Base-by-base conservation (phyloP, 2,888 invertebrate species). In the Drosophila engyochracea region DNA sequence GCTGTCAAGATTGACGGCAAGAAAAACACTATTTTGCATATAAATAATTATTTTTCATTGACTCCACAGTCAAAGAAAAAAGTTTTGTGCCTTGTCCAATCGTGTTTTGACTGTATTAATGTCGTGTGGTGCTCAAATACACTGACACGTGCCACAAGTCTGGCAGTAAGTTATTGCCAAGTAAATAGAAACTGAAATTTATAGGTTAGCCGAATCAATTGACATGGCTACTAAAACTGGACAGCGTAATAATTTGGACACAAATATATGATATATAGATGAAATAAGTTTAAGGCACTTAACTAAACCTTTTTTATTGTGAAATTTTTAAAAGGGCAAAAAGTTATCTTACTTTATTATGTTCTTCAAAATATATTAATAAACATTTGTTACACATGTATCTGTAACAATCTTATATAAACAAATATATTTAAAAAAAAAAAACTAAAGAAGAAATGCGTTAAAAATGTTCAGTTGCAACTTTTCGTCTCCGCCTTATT, bases 101-200 rank as follows among this genome's bases (percentile, higher is more conserved):
- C 14, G n/a, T 41, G 28, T 57, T 33, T 47, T 25, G 44, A 33
- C 25, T 49, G 25, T 47, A 16, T 25, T 19, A 19, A 2, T 33
- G 16, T 28, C 54, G 25, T 55, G 25, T 39, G 39, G 28, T n/a
- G 37, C 28, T 19, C 35, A 35, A 49, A 35, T 35, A 16, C 51
- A 28, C 30, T 28, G 37, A 52, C 51, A 61, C 35, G 61, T 61
- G 51, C 51, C 44, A 10, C 22, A 58, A 58, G 41, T 25, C 59
- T 19, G 19, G 4, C 19, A 10, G 0, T 31, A 22, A 59, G 44
- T 31, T 41, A 30, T 41, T 41, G 58, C 30, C 41, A 44, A 58
- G 3, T 25, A 22, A 22, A 44, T 44, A 12, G n/a, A 16, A 44
- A 58, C 16, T 10, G 10, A 41, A 30, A 16, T 58, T 44, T 33